Conservation (phyloP, 1,140 invertebrate genomes). For the Ditylenchus dipsaci region DNA sequence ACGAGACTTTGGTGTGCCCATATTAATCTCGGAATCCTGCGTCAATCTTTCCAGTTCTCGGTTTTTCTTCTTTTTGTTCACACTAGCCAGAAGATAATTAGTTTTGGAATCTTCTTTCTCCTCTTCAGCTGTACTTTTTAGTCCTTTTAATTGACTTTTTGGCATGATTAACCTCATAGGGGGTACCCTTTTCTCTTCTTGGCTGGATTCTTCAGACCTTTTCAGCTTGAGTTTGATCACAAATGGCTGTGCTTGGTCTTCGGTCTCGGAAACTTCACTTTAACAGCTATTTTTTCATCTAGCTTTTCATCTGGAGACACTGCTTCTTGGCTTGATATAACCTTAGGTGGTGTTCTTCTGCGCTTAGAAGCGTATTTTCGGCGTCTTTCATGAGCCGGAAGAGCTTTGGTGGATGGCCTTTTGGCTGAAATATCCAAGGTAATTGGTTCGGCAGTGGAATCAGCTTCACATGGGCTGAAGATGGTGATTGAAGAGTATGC, state of each 20-base stretch:
- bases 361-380: background rate
- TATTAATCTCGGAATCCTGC: background rate
- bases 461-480: background rate
- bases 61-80: no score
- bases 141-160: background rate
- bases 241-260: background rate
- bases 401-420: background rate
- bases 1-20: background rate
- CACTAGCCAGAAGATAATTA: no score
- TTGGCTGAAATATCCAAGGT: background rate
- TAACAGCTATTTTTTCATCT: background rate
- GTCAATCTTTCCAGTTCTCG: no score
- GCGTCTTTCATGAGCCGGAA: background rate
- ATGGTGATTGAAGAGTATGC: constrained; percentile 10
- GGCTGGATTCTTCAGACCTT: background rate
- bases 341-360: background rate
- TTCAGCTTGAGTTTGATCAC: background rate
- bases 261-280: background rate
- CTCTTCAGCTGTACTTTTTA: no score
- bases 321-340: background rate
- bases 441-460: no score
- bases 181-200: background rate
- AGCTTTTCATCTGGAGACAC: background rate
- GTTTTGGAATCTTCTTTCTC: no score
- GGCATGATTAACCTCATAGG: background rate